Percentiles rank a stretch among this genome's conserved stretches.
Evolutionary conservation across 2,113 vertebrate genomes (phyloP).

Genomic region (Corythoichthys haematopterus): DNA sequence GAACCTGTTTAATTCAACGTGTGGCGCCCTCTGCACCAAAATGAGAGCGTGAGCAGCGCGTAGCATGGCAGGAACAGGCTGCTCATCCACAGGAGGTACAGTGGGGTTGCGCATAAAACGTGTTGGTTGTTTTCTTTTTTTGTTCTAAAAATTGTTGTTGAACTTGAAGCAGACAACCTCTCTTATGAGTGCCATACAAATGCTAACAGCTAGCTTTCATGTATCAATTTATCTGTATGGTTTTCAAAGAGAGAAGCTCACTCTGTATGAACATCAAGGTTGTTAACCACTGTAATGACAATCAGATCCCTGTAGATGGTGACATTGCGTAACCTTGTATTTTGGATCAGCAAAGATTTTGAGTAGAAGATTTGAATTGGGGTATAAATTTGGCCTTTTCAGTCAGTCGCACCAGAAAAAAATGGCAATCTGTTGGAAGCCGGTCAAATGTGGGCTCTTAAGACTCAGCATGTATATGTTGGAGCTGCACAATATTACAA

Average conservation of each 20-base stretch:
- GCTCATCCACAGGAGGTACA: conserved; percentile 51
- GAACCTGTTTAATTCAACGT: conserved; percentile 80
- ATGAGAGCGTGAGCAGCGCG: conserved; percentile 68
- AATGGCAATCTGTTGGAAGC: too few species aligned
- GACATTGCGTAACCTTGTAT: too few species aligned
- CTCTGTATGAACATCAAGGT: too few species aligned
- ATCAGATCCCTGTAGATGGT: too few species aligned
- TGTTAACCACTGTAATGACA: too few species aligned
- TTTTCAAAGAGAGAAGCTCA: neutral
- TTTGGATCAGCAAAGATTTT: too few species aligned
- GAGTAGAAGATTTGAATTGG: too few species aligned
- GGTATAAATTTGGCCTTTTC: too few species aligned
- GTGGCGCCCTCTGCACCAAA: conserved; percentile 62
- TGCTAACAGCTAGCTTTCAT: neutral
- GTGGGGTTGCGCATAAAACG: neutral
- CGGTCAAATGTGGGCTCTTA: too few species aligned
- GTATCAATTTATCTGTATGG: neutral
- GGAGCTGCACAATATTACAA: too few species aligned
- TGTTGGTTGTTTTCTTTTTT: neutral
- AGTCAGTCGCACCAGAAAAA: too few species aligned
- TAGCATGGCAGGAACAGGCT: conserved; percentile 46
- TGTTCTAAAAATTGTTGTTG: conserved; percentile 7
- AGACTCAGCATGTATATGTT: too few species aligned
- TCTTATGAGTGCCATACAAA: neutral
- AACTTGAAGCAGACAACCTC: conserved; percentile 18